These are phyloP conservation scores for Polyergus mexicanus DNA, from an alignment of 1,140 invertebrate species.

Conservation along the genomic window DNA sequence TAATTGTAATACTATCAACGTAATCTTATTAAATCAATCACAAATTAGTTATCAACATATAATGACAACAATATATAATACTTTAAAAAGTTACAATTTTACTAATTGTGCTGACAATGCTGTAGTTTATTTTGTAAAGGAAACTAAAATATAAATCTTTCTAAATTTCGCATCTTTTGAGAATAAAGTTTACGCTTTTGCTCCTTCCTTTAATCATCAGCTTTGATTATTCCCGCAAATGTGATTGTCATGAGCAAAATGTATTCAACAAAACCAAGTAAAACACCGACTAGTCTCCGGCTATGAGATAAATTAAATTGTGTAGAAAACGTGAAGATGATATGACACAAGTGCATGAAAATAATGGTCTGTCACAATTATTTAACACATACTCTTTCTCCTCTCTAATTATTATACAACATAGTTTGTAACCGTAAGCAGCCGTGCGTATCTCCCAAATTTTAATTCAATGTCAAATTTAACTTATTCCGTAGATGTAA, in stretches of 20 bases:
- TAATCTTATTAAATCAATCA: too few species aligned
- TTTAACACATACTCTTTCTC: background rate
- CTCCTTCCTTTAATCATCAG: background rate
- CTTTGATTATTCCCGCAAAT: background rate
- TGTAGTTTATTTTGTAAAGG: background rate
- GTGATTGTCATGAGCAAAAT: slow-evolving; percentile 6
- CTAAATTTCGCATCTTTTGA: background rate
- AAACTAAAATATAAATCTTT: background rate
- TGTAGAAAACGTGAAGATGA: slow-evolving; percentile 75
- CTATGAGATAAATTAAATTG: slow-evolving; percentile 63
- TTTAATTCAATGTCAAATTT: background rate
- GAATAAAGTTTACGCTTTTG: background rate
- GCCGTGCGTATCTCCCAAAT: slow-evolving; percentile 25
- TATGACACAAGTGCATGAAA: slow-evolving; percentile 42
- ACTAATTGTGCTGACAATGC: background rate
- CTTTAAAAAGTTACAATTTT: background rate
- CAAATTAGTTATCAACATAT: background rate
- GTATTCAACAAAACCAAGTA: background rate
- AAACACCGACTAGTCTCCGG: slow-evolving; percentile 12
- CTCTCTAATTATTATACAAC: slow-evolving; percentile 38
- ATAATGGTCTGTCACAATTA: slow-evolving; percentile 32
- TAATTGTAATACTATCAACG: background rate
- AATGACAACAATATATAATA: background rate
- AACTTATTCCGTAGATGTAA: background rate
- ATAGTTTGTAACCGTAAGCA: slow-evolving; percentile 41